These are phyloP conservation scores for Ptyas mucosa DNA, from an alignment of 2,113 vertebrate species.

Conservation along the genomic window DNA sequence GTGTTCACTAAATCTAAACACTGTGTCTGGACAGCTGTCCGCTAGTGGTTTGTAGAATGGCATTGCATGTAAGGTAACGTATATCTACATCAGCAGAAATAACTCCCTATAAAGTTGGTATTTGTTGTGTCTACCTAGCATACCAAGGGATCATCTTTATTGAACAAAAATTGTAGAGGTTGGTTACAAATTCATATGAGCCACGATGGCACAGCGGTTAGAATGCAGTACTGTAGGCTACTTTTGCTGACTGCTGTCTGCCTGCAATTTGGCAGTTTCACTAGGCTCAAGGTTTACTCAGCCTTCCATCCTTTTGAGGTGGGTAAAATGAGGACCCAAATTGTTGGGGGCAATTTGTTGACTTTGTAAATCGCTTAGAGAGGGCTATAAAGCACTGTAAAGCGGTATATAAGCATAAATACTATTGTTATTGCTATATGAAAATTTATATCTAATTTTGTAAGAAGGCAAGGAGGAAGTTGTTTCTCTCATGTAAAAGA, in stretches of 20 bases:
- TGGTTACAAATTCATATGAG: background rate
- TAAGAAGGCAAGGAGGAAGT: slow-evolving; percentile 36
- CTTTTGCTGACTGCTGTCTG: too few species aligned
- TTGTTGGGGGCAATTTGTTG: too few species aligned
- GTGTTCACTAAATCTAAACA: background rate
- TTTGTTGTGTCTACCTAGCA: background rate
- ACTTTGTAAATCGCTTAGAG: too few species aligned
- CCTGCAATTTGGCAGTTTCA: too few species aligned
- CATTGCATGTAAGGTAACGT: background rate
- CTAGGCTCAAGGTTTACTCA: too few species aligned
- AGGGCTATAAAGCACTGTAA: too few species aligned
- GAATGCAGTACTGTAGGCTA: too few species aligned
- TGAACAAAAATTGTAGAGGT: slow-evolving; percentile 10
- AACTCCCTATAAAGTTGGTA: background rate
- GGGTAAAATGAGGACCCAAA: too few species aligned
- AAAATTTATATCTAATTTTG: slow-evolving; percentile 13
- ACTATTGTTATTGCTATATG: background rate
- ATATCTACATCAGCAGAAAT: background rate
- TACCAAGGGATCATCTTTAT: background rate
- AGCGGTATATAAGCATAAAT: too few species aligned
- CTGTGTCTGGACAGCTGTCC: background rate
- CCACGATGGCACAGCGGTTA: too few species aligned
- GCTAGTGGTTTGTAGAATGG: background rate
- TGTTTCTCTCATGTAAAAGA: slow-evolving; percentile 50
- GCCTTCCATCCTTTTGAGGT: too few species aligned